Conservation (phyloP, 2,888 invertebrate genomes). For the Oscheius sp. region DNA sequence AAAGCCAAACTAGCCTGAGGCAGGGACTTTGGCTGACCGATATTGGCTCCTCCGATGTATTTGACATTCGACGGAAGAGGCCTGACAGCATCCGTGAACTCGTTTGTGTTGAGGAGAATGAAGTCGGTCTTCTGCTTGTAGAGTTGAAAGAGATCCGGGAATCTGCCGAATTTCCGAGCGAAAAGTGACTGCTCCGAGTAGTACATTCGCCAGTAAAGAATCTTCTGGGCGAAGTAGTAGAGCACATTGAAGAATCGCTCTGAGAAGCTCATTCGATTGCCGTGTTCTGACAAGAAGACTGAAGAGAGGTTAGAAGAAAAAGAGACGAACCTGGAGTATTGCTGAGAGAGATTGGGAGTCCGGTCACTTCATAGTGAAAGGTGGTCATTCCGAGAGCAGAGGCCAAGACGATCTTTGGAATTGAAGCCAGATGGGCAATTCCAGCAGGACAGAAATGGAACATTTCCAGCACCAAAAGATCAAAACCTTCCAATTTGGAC, state of each 20-base stretch:
- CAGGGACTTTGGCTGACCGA: slow-evolving; percentile 14
- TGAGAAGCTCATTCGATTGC: slow-evolving; percentile 29
- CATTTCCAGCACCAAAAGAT: slow-evolving; percentile 34
- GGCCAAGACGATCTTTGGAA: slow-evolving; percentile 35
- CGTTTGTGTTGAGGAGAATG: slow-evolving; percentile 38
- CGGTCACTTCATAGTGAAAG: slow-evolving; percentile 34
- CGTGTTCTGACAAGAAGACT: slow-evolving; percentile 33
- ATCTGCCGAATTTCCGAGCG: not conserved
- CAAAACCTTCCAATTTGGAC: slow-evolving; percentile 26
- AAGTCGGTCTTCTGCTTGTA: slow-evolving; percentile 34
- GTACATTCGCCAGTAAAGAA: slow-evolving; percentile 12
- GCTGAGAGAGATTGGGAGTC: slow-evolving; percentile 31
- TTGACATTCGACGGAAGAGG: slow-evolving; percentile 29
- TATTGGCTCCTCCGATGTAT: slow-evolving; percentile 36
- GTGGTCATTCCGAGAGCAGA: slow-evolving; percentile 39
- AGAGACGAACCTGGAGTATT: slow-evolving; percentile 32
- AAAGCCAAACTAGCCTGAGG: slow-evolving; percentile 8
- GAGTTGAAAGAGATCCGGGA: slow-evolving; percentile 24
- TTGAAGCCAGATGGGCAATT: slow-evolving; percentile 19
- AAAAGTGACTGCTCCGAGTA: slow-evolving; percentile 22
- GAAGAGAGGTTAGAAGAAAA: not conserved
- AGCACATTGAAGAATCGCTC: slow-evolving; percentile 33
- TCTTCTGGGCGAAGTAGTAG: slow-evolving; percentile 29
- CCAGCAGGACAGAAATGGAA: slow-evolving; percentile 43
- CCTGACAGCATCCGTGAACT: slow-evolving; percentile 38